Percentiles rank a stretch among this genome's conserved stretches.
These are phyloP conservation scores for Anneissia japonica DNA, from an alignment of 35 echinoderm and acorn worm genomes.

Conservation along the genomic window DNA sequence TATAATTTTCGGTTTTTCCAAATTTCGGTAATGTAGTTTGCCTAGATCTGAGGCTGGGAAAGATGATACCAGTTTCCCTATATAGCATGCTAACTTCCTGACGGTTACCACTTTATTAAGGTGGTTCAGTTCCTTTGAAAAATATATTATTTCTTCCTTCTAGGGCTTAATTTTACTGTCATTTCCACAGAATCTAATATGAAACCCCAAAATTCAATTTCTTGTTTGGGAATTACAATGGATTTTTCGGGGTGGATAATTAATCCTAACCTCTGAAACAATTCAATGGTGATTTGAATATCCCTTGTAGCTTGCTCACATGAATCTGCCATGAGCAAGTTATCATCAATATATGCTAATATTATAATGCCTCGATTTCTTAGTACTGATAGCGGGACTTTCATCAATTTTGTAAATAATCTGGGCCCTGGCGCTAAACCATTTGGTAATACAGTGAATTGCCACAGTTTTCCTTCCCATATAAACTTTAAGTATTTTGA, in stretches of 20 bases:
- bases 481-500: slow-evolving; percentile 47
- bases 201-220: slow-evolving; percentile 54
- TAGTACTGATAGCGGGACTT: slow-evolving; percentile 20
- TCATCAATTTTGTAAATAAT: slow-evolving; percentile 65
- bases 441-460: slow-evolving; percentile 59
- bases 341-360: slow-evolving; percentile 39
- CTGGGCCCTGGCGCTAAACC: slow-evolving; percentile 40
- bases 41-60: slow-evolving; percentile 47
- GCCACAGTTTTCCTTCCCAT: slow-evolving; percentile 21
- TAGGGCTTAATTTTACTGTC: slow-evolving; percentile 28
- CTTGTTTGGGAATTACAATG: slow-evolving; percentile 19
- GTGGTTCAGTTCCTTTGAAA: neutral
- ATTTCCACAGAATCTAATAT: slow-evolving; percentile 34
- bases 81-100: slow-evolving; percentile 40
- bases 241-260: neutral
- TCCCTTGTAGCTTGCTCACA: neutral
- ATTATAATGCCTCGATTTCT: slow-evolving; percentile 15
- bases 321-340: neutral
- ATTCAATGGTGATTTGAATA: neutral
- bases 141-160: slow-evolving; percentile 44
- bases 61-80: slow-evolving; percentile 56
- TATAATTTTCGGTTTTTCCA: slow-evolving; percentile 42
- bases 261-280: neutral
- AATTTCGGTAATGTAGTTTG: slow-evolving; percentile 31
- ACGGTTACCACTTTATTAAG: slow-evolving; percentile 23